A percentile compares a stretch with the other conserved stretches of the same genome.
Conservation (phyloP, 2,888 invertebrate species). For the Tetheella fluctuosa region DNA sequence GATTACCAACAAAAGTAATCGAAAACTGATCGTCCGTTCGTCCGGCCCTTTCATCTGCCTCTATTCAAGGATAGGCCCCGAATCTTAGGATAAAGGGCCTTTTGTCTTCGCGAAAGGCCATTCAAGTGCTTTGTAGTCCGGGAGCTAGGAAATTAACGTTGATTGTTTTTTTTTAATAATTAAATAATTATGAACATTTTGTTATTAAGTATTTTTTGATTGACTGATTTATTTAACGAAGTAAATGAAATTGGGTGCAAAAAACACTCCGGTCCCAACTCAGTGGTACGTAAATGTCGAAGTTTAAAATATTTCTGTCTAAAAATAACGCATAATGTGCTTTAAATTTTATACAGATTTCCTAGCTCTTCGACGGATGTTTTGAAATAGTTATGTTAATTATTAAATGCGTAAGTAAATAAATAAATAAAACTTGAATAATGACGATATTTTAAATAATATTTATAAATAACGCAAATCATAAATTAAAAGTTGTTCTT, state of each 20-base stretch:
- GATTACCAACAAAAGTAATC: constrained; percentile 46
- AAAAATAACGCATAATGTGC: too few relatives aligned
- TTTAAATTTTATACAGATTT: too few relatives aligned
- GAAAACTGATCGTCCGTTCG: constrained; percentile 45
- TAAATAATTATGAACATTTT: neutral
- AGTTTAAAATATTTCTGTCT: too few relatives aligned
- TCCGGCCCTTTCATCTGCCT: constrained; percentile 31
- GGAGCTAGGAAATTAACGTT: constrained; percentile 2
- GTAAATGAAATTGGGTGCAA: too few relatives aligned
- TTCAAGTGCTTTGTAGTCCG: constrained; percentile 22
- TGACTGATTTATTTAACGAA: too few relatives aligned
- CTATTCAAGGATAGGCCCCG: constrained; percentile 31
- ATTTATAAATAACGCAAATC: neutral
- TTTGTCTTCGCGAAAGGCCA: constrained; percentile 34
- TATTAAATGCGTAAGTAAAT: neutral
- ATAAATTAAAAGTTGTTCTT: neutral
- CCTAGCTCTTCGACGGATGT: too few relatives aligned
- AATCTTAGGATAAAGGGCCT: constrained; percentile 44
- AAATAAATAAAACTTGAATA: neutral
- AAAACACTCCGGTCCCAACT: too few relatives aligned
- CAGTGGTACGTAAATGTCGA: too few relatives aligned
- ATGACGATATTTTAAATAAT: constrained; percentile 7
- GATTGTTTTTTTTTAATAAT: neutral
- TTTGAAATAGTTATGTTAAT: neutral
- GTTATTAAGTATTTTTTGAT: too few relatives aligned